phyloP scores from a whole-genome alignment of 2,888 invertebrate genomes.

The Anorthoa munda region DNA sequence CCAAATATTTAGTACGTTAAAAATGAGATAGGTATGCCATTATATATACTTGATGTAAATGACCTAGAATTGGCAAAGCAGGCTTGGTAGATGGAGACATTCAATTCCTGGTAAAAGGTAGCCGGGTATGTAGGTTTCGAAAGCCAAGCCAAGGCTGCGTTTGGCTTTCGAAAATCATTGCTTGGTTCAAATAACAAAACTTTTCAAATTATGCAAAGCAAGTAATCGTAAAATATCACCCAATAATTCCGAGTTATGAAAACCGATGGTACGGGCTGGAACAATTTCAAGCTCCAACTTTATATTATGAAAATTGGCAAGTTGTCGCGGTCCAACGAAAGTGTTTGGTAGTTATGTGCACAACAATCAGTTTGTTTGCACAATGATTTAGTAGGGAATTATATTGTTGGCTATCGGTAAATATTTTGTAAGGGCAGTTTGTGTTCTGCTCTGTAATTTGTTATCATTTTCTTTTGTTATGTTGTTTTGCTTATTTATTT shows the following conservation, averaged over 20 bases:
- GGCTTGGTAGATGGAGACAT: neutral
- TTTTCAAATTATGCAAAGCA: neutral
- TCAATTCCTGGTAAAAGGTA: no score
- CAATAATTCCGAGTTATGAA: constrained; percentile 32
- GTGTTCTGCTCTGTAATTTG: neutral
- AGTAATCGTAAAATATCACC: constrained; percentile 29
- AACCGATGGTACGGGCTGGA: constrained; percentile 58
- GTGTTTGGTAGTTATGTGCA: constrained; percentile 68
- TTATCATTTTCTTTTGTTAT: neutral
- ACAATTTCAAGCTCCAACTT: constrained; percentile 75
- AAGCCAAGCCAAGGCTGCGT: neutral
- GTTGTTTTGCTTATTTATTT: no score
- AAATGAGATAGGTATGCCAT: no score
- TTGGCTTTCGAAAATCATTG: neutral
- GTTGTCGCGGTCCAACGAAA: constrained; percentile 73
- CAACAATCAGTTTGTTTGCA: constrained; percentile 55
- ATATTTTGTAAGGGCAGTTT: constrained; percentile 39
- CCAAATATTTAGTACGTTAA: no score
- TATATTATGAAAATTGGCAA: constrained; percentile 79
- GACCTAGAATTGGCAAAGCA: neutral
- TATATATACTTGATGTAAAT: neutral
- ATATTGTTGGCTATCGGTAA: constrained; percentile 46
- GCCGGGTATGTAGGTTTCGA: no score
- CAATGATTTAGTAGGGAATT: constrained; percentile 51
- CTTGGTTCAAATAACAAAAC: no score